Base-by-base conservation (phyloP, 2,113 vertebrate genomes). In the Chaetodon trifascialis region DNA sequence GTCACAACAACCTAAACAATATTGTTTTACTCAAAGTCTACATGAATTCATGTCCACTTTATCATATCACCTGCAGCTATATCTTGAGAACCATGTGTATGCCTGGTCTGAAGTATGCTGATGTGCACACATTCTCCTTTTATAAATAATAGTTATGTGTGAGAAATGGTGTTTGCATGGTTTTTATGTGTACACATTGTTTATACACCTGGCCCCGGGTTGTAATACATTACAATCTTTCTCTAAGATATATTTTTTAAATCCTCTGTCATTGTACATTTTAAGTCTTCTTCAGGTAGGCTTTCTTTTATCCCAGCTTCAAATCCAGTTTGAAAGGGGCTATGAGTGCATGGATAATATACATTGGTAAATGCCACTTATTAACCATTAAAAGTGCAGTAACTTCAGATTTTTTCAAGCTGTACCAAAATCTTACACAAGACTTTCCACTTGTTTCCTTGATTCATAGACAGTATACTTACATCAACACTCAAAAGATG, bases 401-500 rank as follows among this genome's bases (percentile, higher is more conserved):
- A 40, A 49, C 11, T 64, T 63, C 34, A 74, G 56, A 77, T 19
- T 51, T 19, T 25, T 17, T 23, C 23, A 63, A 54, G 55, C 49
- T 44, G 38, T 42, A 67, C 40, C 40, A 74, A 46, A 55, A 36
- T 44, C 59, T 56, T 14, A 69, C 62, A 82, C 42, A 51, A 38
- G 47, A 67, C 11, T 54, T 66, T 23, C 52, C 2, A 56, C 36
- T 65, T 21, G 17, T 56, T 65, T 80, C 16, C 38, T 36, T 23
- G 42, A 64, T 42, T 62, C 40, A 51, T 30, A 85, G 10, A 59
- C 17, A 23, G 21, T 34, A 69, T 23, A 38, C 64, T 56, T 25
- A 76, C 15, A 64, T 56, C 11, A 46, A 58, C 51, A 75, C 46
- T 84, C 12, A 42, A 56, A 23, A 64, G 34, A 80, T 8, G n/a